Evolutionary conservation across 2,888 invertebrate genomes (phyloP), one percentile per base, ranked within the genome.

Genomic region (Diplazon laetatorius): DNA sequence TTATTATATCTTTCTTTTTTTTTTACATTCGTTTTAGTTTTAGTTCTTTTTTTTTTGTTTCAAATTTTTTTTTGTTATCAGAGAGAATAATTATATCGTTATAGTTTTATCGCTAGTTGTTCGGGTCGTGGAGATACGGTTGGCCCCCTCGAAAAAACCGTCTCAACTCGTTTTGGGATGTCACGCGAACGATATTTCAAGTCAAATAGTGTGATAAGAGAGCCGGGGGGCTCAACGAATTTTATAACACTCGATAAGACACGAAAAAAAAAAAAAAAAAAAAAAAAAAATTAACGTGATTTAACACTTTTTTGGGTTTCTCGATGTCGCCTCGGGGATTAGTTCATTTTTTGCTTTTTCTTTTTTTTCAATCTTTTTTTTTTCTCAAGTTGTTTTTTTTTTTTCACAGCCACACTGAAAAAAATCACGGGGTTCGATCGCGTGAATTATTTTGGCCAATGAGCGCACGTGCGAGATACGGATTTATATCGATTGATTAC

Each of bases 181-280:
- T 57, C 46, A 70, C 62, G 48, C 57, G 63, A 76, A 57, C 57
- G 63, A 76, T 76, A 76, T 42, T 42, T 30, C n/a, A 46, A n/a
- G 57, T 70, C 48, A 63, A 76, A 76, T 63, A 57, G 39, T 14
- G 39, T 22, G 62, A 70, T 70, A 70, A 76, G 57, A 18, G 39
- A 20, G 22, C 37, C 37, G 44, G 52, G 35, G 16, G 25, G n/a
- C 42, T 42, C n/a, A n/a, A 1, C 42, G n/a, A 42, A 59, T 70
- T 70, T 52, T 60, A 42, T 35, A 66, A 68, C 25, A 30, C 44
- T 10, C 3, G 44, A 68, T 44, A 44, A 12, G 10, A n/a, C n/a
- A n/a, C n/a, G n/a, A n/a, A n/a, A n/a, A n/a, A n/a, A n/a, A n/a
- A n/a, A n/a, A n/a, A n/a, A n/a, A n/a, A n/a, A n/a, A n/a, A n/a